These are phyloP conservation scores for Umimayanthus chanpuru DNA, from an alignment of 92 coral and sea anemone genomes.

Conservation along the genomic window DNA sequence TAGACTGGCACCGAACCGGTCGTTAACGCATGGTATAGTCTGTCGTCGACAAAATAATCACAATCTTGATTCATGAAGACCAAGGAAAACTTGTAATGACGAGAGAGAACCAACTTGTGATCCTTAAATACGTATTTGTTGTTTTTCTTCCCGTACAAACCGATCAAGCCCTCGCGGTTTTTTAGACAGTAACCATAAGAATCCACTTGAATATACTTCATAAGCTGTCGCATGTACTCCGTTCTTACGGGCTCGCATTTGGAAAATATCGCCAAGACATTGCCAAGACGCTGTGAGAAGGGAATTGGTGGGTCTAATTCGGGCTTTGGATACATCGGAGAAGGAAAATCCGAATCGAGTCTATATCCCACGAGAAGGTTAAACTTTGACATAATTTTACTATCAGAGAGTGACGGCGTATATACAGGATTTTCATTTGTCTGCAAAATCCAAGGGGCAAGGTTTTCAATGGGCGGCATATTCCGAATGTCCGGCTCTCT, in stretches of 20 bases:
- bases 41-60: constrained; percentile 92
- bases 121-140: constrained; percentile 78
- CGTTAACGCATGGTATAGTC: constrained; percentile 86
- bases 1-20: constrained; percentile 94
- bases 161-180: constrained; percentile 80
- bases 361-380: constrained; percentile 84
- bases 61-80: constrained; percentile 96
- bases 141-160: constrained; percentile 67
- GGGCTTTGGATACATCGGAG: constrained; percentile 90
- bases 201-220: constrained; percentile 83
- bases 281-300: constrained; percentile 73
- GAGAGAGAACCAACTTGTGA: constrained; percentile 72
- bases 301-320: constrained; percentile 77
- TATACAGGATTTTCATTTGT: constrained; percentile 92
- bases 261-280: constrained; percentile 77
- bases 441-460: constrained; percentile 95
- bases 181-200: constrained; percentile 86
- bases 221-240: constrained; percentile 78
- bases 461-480: constrained; percentile 86
- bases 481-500: constrained; percentile 84
- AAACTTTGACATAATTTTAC: constrained; percentile 80
- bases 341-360: constrained; percentile 94
- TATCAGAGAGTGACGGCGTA: constrained; percentile 76
- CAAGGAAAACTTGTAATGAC: constrained; percentile 86
- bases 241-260: constrained; percentile 95